Conservation (phyloP, 2,888 invertebrate genomes). For the Brachypalpus laphriformis region DNA sequence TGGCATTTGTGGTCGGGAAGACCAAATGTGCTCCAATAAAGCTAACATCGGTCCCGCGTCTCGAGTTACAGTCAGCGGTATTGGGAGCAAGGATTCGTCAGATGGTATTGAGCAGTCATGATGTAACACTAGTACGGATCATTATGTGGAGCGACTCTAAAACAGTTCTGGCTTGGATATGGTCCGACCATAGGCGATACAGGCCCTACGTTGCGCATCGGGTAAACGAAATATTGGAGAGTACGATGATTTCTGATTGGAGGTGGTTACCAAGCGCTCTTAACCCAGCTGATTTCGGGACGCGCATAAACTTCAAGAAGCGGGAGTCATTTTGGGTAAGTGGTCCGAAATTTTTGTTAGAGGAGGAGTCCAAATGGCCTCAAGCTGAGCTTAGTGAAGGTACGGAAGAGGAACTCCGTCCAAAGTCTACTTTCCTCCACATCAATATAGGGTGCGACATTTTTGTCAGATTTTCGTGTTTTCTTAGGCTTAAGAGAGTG, state of each 20-base stretch:
- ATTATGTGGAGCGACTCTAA: no score
- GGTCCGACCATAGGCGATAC: constrained; percentile 50
- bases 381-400: neutral
- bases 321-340: constrained; percentile 48
- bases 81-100: constrained; percentile 23
- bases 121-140: constrained; percentile 1
- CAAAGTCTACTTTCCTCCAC: neutral
- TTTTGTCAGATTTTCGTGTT: constrained; percentile 28
- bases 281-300: constrained; percentile 58
- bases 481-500: constrained; percentile 18
- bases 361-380: neutral
- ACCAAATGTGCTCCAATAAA: constrained; percentile 42
- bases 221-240: constrained; percentile 52
- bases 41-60: constrained; percentile 38
- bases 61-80: no score
- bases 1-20: constrained; percentile 33
- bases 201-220: constrained; percentile 75
- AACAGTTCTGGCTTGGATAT: constrained; percentile 53
- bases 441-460: neutral
- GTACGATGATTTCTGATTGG: constrained; percentile 24
- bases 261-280: constrained; percentile 48
- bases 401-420: constrained; percentile 31
- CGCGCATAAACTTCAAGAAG: constrained; percentile 4
- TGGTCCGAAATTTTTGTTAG: constrained; percentile 3
- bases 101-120: constrained; percentile 10